Conservation (phyloP, 2,888 invertebrate genomes). For the Stenchaetothrips biformis region DNA sequence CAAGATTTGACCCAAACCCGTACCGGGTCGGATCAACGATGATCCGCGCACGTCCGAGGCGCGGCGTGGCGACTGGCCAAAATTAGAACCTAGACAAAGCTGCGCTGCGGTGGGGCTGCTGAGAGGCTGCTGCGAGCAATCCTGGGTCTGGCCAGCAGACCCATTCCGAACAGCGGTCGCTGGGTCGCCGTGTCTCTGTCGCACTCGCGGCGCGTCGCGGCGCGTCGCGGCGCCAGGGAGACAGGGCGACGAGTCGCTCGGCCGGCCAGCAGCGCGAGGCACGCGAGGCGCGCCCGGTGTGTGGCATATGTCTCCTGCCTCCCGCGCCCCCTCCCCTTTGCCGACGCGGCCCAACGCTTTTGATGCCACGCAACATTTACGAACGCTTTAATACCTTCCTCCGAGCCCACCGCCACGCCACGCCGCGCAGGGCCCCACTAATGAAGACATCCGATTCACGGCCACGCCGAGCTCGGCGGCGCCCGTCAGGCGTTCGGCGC, state of each 20-base stretch:
- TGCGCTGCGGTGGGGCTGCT: too few relatives aligned
- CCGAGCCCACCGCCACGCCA: too few relatives aligned
- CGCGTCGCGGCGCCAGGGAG: background rate
- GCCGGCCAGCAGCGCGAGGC: background rate
- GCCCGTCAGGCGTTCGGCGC: background rate
- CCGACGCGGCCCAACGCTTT: slow-evolving; percentile 2
- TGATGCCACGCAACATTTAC: slow-evolving; percentile 17
- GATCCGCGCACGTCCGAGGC: too few relatives aligned
- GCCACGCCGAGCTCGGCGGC: background rate
- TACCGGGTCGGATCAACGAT: too few relatives aligned
- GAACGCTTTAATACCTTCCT: background rate
- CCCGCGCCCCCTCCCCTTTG: background rate
- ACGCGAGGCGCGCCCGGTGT: background rate
- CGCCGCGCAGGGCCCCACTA: background rate
- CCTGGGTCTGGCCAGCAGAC: too few relatives aligned
- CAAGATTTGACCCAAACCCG: too few relatives aligned
- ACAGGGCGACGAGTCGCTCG: background rate
- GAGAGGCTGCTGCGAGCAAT: too few relatives aligned
- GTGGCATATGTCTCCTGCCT: background rate
- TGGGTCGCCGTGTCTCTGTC: too few relatives aligned
- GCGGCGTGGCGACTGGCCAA: too few relatives aligned
- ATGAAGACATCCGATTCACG: slow-evolving; percentile 8
- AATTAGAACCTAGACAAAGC: too few relatives aligned
- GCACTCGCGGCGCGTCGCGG: too few relatives aligned
- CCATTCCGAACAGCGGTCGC: too few relatives aligned